These are phyloP conservation scores for Pempheris klunzingeri DNA, from an alignment of 2,797 vertebrate species.

Conservation along the genomic window DNA sequence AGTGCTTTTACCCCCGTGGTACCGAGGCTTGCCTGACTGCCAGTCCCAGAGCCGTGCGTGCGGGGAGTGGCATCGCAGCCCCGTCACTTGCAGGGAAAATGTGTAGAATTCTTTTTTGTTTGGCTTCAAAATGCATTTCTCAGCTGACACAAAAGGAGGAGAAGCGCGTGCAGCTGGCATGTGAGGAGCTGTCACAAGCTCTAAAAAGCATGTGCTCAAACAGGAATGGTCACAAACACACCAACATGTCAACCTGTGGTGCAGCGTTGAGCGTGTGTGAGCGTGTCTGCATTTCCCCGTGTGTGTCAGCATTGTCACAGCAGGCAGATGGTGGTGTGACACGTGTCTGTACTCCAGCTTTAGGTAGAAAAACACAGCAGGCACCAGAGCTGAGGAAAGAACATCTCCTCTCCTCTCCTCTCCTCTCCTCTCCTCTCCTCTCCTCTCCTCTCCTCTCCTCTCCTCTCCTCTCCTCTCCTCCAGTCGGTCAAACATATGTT, in stretches of 20 bases:
- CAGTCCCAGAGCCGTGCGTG: neutral
- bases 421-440: neutral
- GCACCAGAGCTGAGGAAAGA: constrained; percentile 52
- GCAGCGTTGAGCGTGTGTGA: too few relatives aligned
- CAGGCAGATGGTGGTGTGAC: constrained; percentile 73
- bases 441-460: constrained; percentile 2
- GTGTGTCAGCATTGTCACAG: constrained; percentile 54
- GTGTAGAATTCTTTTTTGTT: constrained; percentile 69
- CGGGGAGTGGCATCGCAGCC: constrained; percentile 43
- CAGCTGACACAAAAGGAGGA: constrained; percentile 62
- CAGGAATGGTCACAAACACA: constrained; percentile 23
- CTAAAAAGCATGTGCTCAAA: constrained; percentile 43
- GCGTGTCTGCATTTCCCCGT: constrained; percentile 35
- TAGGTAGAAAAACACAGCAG: constrained; percentile 58
- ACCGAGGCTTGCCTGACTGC: constrained; percentile 33
- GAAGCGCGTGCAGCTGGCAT: constrained; percentile 24
- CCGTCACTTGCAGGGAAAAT: constrained; percentile 38
- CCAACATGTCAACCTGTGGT: constrained; percentile 33
- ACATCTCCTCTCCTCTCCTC: constrained; percentile 20
- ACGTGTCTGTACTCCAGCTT: constrained; percentile 59
- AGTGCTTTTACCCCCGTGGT: constrained; percentile 57
- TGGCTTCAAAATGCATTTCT: constrained; percentile 62
- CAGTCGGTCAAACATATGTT: constrained; percentile 63
- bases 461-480: neutral
- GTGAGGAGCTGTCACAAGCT: constrained; percentile 52